A percentile compares a stretch with the other conserved stretches of the same genome.
These are phyloP conservation scores for Thymallus thymallus DNA, from an alignment of 2,113 vertebrate genomes.

Conservation along the genomic window DNA sequence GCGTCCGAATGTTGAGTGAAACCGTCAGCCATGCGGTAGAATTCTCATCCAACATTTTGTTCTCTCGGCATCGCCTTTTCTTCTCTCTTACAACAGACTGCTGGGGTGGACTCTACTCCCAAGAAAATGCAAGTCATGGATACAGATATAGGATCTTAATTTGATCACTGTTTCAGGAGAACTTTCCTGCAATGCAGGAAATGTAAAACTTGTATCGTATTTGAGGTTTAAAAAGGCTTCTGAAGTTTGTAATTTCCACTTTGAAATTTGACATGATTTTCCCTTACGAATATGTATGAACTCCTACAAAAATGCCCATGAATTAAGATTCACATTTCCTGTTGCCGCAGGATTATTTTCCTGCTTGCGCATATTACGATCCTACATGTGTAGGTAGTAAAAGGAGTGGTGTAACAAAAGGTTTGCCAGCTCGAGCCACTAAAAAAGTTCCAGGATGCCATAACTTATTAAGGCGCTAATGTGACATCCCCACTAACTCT, in stretches of 20 bases:
- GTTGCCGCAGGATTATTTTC: neutral
- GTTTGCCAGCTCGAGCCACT: neutral
- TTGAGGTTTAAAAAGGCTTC: no score
- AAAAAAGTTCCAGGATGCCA: neutral
- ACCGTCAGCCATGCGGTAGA: neutral
- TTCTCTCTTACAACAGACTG: neutral
- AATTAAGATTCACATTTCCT: neutral
- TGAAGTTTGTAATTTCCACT: no score
- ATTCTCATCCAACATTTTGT: neutral
- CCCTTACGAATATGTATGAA: no score
- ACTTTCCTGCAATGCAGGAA: no score
- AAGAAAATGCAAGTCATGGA: constrained; percentile 10
- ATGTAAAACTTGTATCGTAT: no score
- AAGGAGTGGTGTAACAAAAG: neutral
- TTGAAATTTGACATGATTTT: no score
- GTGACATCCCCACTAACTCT: neutral
- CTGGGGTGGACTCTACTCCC: neutral
- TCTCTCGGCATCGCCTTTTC: neutral
- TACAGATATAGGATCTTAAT: no score
- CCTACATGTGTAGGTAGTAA: neutral
- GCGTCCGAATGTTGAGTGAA: constrained; percentile 4
- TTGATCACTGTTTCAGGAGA: no score
- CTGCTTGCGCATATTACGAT: no score
- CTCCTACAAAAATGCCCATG: no score
- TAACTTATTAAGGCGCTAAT: neutral